Percentiles rank a stretch among this genome's conserved stretches.
phyloP scores from a whole-genome alignment of 2,888 invertebrate genomes.

The Monochamus alternatus region DNA sequence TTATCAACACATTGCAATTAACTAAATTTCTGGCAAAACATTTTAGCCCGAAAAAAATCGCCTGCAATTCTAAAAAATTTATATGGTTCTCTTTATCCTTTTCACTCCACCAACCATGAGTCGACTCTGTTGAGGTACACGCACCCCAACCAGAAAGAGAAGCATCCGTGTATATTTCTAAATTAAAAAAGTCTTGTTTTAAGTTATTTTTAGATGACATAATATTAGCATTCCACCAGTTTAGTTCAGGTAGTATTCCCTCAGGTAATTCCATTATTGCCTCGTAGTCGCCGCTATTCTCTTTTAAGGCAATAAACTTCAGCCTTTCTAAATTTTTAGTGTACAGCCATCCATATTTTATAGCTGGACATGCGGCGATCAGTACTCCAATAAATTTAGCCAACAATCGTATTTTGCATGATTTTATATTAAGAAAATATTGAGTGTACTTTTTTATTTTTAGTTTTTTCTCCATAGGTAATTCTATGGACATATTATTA shows the following conservation, averaged over 20 bases:
- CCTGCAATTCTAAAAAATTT: slow-evolving; percentile 38
- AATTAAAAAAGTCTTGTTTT: slow-evolving; percentile 9
- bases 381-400: slow-evolving; percentile 35
- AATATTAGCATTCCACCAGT: slow-evolving; percentile 12
- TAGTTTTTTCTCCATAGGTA: slow-evolving; percentile 30
- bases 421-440: slow-evolving; percentile 11
- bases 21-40: slow-evolving; percentile 35
- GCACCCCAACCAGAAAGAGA: slow-evolving; percentile 36
- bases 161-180: slow-evolving; percentile 39
- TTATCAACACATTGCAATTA: slow-evolving; percentile 31
- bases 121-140: slow-evolving; percentile 25
- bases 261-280: slow-evolving; percentile 2
- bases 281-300: neutral
- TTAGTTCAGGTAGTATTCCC: neutral
- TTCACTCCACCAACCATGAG: slow-evolving; percentile 36
- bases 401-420: slow-evolving; percentile 30
- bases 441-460: slow-evolving; percentile 8
- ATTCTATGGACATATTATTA: slow-evolving; percentile 9
- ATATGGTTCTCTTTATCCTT: slow-evolving; percentile 34
- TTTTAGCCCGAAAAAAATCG: slow-evolving; percentile 33
- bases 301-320: neutral
- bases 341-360: slow-evolving; percentile 35
- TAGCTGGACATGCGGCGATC: slow-evolving; percentile 35
- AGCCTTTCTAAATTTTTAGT: slow-evolving; percentile 17
- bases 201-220: slow-evolving; percentile 8